These are phyloP conservation scores for Pectinophora gossypiella DNA, from an alignment of 1,140 invertebrate genomes.

Conservation along the genomic window DNA sequence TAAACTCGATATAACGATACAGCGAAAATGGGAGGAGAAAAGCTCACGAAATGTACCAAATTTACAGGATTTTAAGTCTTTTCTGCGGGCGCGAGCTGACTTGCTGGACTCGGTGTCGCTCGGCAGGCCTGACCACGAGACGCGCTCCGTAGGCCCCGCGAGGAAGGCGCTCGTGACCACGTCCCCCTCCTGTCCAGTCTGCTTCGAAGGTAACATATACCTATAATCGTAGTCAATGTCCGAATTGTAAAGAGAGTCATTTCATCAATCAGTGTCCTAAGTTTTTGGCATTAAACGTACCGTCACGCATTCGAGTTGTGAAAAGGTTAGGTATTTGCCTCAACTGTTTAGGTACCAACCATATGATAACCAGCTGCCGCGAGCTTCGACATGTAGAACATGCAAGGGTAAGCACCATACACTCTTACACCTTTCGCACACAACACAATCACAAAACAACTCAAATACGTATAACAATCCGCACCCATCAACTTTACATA, in stretches of 20 bases:
- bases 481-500: background rate
- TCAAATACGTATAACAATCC: background rate
- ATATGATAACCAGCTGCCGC: background rate
- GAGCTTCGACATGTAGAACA: background rate
- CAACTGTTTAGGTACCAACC: background rate
- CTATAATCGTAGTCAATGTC: background rate
- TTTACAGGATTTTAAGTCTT: background rate
- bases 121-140: background rate
- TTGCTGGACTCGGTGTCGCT: background rate
- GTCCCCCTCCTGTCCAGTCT: background rate
- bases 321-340: background rate
- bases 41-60: background rate
- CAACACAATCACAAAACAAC: background rate
- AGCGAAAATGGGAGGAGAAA: background rate
- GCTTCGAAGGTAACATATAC: background rate
- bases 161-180: background rate
- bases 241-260: background rate
- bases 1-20: background rate
- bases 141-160: background rate
- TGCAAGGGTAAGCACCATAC: constrained; percentile 1
- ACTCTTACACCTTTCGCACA: background rate
- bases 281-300: background rate
- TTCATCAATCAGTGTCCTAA: background rate
- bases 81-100: background rate
- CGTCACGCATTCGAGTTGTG: background rate